Base-by-base conservation (phyloP, 1,140 invertebrate species). In the Plodia interpunctella region DNA sequence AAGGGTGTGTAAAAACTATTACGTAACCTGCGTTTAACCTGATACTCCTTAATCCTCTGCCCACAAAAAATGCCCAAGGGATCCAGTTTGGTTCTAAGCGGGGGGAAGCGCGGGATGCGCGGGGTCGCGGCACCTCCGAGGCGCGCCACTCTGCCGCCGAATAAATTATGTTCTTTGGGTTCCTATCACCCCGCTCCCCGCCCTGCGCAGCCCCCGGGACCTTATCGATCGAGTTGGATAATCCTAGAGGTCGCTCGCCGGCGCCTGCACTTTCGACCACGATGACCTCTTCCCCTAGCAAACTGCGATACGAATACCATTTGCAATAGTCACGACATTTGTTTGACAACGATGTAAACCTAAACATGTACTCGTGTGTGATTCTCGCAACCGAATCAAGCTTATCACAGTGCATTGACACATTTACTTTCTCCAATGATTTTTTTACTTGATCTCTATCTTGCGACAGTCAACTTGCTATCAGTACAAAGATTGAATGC, bases 91-190 rank as follows among this genome's bases (percentile, higher is more conserved):
- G 59, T 65, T 56, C 59, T 55, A 57, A 63, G 67, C 50, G 35
- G 60, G 54, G 62, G 59, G 60, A 64, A 59, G 70, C 52, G 60
- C 32, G 49, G 71, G 60, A 53, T 60, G 52, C 59, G 54, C 61
- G 66, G 69, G 60, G 64, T 57, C 53, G 60, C 62, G 70, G 73
- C 75, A 75, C 72, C 70, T 71, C 66, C 61, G 63, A 70, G 73
- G 67, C 78, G 80, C 84, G 84, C 77, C 84, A 79, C 81, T 57
- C 76, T 80, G 82, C 82, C 82, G 84, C 84, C 83, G 81, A 83
- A 86, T 84, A 82, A 79, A 83, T 82, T 83, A 81, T 72, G 64
- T 64, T 67, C 65, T 70, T 75, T 68, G 30, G 64, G 66, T 51
- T 62, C 66, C 64, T 69, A 67, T 62, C 64, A 60, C 63, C 56